These are phyloP conservation scores for Caenorhabditis sulstoni DNA, from an alignment of 2,888 invertebrate genomes.

Conservation along the genomic window DNA sequence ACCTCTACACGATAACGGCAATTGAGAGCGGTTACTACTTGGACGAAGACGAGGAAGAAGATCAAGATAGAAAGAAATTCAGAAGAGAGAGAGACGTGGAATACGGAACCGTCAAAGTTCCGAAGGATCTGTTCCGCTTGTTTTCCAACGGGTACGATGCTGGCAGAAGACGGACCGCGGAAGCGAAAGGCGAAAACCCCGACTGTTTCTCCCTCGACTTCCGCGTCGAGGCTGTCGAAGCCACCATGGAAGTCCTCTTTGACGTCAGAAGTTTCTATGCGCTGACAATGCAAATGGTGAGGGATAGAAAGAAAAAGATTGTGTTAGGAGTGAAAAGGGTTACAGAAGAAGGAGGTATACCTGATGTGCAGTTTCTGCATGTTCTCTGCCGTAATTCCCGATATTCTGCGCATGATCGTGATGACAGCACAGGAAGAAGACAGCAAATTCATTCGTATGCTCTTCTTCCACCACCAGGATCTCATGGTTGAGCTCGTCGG, in stretches of 20 bases:
- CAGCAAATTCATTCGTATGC: background rate
- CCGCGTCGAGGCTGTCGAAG: background rate
- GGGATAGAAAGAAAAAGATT: too few relatives aligned
- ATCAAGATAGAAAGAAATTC: too few relatives aligned
- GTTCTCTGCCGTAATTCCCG: background rate
- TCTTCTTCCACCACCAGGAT: background rate
- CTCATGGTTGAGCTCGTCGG: constrained; percentile 1
- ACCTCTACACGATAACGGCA: too few relatives aligned
- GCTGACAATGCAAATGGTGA: too few relatives aligned
- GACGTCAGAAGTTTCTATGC: constrained; percentile 16
- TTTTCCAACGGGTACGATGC: constrained; percentile 14
- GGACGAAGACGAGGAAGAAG: too few relatives aligned
- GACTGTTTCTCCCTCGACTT: background rate
- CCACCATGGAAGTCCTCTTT: background rate
- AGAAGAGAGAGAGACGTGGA: too few relatives aligned
- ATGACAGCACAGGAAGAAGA: constrained; percentile 2
- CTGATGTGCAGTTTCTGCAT: background rate
- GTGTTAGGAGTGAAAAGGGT: background rate
- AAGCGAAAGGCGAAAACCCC: background rate
- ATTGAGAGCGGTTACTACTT: too few relatives aligned
- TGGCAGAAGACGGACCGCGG: background rate
- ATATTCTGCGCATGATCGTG: constrained; percentile 15
- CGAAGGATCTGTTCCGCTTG: constrained; percentile 1
- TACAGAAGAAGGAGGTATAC: constrained; percentile 25
- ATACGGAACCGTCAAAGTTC: background rate